These are phyloP conservation scores for Crotalus viridis DNA, from an alignment of 2,113 vertebrate genomes.

Conservation along the genomic window DNA sequence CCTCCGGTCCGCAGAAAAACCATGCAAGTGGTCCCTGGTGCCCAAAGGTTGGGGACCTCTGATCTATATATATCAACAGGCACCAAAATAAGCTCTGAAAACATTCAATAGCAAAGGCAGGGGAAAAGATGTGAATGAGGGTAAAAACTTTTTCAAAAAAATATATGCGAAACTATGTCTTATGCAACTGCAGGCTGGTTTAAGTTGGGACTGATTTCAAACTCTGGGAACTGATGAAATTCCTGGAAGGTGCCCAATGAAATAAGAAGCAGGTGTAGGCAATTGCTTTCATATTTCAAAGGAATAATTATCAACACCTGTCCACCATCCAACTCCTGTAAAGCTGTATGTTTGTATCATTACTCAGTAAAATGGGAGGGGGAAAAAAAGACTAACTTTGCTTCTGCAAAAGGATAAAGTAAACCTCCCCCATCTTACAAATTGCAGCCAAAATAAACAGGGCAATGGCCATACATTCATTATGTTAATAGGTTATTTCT, in stretches of 20 bases:
- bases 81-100: neutral
- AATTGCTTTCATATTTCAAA: slow-evolving; percentile 4
- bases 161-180: neutral
- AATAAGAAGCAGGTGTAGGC: neutral
- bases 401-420: neutral
- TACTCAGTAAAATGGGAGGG: neutral
- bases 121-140: neutral
- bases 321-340: neutral
- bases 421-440: neutral
- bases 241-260: neutral
- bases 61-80: neutral
- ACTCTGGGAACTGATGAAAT: slow-evolving; percentile 1
- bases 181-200: neutral
- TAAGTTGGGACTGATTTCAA: neutral
- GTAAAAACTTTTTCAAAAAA: neutral
- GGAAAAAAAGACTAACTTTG: neutral
- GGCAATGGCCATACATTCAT: neutral
- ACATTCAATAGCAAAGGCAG: neutral
- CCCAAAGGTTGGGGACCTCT: too few species aligned
- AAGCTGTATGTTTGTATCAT: neutral
- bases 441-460: neutral
- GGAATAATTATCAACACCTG: slow-evolving; percentile 21
- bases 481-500: neutral
- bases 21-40: too few species aligned
- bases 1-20: too few species aligned